These are phyloP conservation scores for Lepus oiostolus DNA, from an alignment of 2,797 vertebrate species.

Conservation along the genomic window DNA sequence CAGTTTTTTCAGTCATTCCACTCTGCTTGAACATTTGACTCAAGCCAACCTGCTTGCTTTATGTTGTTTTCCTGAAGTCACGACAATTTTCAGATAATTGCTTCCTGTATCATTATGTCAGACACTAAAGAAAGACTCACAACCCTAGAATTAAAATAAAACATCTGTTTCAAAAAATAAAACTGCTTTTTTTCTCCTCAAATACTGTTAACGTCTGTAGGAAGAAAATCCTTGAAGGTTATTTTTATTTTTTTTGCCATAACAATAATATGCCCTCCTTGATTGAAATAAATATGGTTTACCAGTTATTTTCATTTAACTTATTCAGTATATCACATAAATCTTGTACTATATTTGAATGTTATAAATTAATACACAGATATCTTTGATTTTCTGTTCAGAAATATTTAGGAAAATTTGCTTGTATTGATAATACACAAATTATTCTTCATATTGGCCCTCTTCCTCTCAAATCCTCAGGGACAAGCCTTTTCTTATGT, in stretches of 20 bases:
- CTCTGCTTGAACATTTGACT: neutral
- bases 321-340: neutral
- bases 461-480: neutral
- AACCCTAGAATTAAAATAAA: conserved; percentile 76
- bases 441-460: fast-evolving
- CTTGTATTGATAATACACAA: neutral
- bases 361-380: neutral
- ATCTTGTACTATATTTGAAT: neutral
- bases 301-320: neutral
- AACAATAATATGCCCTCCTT: neutral
- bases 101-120: conserved; percentile 70
- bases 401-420: neutral
- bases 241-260: neutral
- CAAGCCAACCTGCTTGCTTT: neutral
- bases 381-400: no score
- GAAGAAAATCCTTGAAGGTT: neutral
- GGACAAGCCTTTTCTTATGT: neutral
- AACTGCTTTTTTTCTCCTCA: neutral
- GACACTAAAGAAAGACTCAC: conserved; percentile 70
- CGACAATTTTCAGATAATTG: conserved; percentile 67
- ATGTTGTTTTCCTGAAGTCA: conserved; percentile 35
- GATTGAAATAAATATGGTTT: neutral
- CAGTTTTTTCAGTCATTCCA: neutral
- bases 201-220: neutral
- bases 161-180: conserved; percentile 66